Evolutionary conservation across 2,113 vertebrate species (phyloP), one percentile per base, ranked within the genome.

Genomic region (Chelonoidis abingdonii): DNA sequence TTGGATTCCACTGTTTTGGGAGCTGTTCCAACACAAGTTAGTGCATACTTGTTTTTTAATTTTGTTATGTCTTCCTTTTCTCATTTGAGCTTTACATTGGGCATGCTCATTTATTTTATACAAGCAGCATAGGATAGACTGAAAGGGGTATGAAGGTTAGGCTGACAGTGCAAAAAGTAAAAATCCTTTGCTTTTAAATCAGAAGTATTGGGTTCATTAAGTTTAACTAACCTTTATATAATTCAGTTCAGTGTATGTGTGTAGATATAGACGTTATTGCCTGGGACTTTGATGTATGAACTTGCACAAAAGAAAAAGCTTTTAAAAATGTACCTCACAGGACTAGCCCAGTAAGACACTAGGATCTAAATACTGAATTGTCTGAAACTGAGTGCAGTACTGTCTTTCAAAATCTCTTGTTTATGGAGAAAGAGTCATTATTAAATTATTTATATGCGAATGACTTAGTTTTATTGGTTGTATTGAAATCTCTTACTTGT

Each of bases 241-340:
- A 89, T 35, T 44, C 1, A 87, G 47, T 7, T 53, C 62, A 80
- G 75, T 81, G 84, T 69, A n/a, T 86, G 75, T 38, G 53, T 62
- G 72, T 31, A 93, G 89, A 89, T 90, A 92, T 90, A 84, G 81
- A 88, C 19, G 50, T 35, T 25, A 85, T 94, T 95, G 88, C 81
- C 86, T 65, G 72, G 89, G 56, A 93, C 59, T 94, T 85, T 44
- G 85, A 87, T 86, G 85, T 69, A 54, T 88, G 53, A 90, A 89
- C 62, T 21, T 52, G 62, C 47, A 96, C 50, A 89, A 94, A 72
- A 56, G 83, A 80, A 96, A 95, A 89, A 89, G 88, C 79, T 94
- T 95, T 89, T 47, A 25, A 84, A 79, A 35, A 11, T 17, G 5
- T 86, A 62, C 0, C 5, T 75, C 80, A 85, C 88, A 95, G 90